Evolutionary conservation across 2,888 invertebrate genomes (phyloP), one percentile per base, ranked within the genome.

Genomic region (Elysia crispata): DNA sequence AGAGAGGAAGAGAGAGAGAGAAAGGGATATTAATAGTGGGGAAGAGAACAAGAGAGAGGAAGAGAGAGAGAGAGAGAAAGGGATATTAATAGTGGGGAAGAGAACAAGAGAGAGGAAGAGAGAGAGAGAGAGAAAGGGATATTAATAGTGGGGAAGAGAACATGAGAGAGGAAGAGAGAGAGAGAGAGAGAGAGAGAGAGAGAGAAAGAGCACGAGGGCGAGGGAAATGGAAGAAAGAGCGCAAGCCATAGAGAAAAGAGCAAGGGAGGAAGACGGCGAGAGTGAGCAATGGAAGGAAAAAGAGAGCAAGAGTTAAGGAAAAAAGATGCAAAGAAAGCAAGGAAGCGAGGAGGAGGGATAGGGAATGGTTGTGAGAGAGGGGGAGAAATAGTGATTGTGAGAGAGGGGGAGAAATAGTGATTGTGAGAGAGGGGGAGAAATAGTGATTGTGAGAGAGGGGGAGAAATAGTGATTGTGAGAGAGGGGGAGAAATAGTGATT

Each of bases 21-120:
- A 41, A 41, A 41, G 5, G 11, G 5, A 11, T 11, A 41, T 6
- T 41, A 41, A 41, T 3, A 41, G 41, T 6, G 41, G 11, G 41
- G 11, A 11, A 41, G 41, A 41, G 41, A 41, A 11, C 3, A 11
- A 41, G 66, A 66, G 66, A 66, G 66, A 66, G 28, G 25, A 5
- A 66, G 66, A 66, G 66, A 66, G 66, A 25, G 25, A 66, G 66
- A 66, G 25, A 66, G 66, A 66, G 18, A 25, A 25, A 66, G 15
- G 25, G 25, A 66, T 13, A n/a, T 13, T 28, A 5, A 66, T 13
- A 66, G 25, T 18, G 66, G 25, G 28, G 25, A 25, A 66, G 25
- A 66, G 66, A n/a, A 25, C 13, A 5, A 66, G 66, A 66, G 25
- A 66, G 66, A 66, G 28, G 25, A 25, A 66, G 25, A 66, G 25